Evolutionary conservation across 1,140 invertebrate species (phyloP).

Genomic region (Geopemphigus sp.): DNA sequence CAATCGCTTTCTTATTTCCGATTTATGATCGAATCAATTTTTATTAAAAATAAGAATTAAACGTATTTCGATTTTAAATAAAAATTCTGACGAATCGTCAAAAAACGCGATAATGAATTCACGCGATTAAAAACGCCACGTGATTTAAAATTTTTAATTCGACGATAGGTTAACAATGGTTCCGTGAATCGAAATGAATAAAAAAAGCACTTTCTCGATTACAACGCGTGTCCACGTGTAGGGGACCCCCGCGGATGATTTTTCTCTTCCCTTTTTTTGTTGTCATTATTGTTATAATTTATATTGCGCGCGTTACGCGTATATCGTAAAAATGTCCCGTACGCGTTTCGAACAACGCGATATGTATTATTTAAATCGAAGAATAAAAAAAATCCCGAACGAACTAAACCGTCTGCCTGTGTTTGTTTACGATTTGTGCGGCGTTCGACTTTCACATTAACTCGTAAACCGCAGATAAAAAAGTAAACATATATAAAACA

Average conservation of each 20-base stretch:
- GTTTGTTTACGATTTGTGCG: not conserved
- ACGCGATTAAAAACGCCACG: too few relatives aligned
- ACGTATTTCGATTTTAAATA: too few relatives aligned
- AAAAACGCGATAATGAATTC: too few relatives aligned
- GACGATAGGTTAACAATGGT: not conserved
- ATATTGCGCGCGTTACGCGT: not conserved
- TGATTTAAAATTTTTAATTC: too few relatives aligned
- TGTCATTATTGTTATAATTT: not conserved
- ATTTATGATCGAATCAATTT: too few relatives aligned
- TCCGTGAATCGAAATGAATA: not conserved
- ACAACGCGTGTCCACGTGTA: too few relatives aligned
- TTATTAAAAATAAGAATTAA: too few relatives aligned
- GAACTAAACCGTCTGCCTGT: not conserved
- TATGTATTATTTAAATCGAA: not conserved
- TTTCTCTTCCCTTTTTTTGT: not conserved
- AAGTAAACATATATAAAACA: too few relatives aligned
- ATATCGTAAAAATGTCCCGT: not conserved
- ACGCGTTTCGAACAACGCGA: not conserved
- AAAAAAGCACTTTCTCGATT: not conserved
- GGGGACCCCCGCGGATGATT: not conserved
- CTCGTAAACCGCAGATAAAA: not conserved
- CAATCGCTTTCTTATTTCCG: too few relatives aligned
- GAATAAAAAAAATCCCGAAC: not conserved
- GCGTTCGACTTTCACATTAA: slow-evolving; percentile 7
- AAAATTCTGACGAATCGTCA: too few relatives aligned